These are phyloP conservation scores for Leptinotarsa rubiginosa DNA, from an alignment of 2,888 invertebrate species.

Conservation along the genomic window DNA sequence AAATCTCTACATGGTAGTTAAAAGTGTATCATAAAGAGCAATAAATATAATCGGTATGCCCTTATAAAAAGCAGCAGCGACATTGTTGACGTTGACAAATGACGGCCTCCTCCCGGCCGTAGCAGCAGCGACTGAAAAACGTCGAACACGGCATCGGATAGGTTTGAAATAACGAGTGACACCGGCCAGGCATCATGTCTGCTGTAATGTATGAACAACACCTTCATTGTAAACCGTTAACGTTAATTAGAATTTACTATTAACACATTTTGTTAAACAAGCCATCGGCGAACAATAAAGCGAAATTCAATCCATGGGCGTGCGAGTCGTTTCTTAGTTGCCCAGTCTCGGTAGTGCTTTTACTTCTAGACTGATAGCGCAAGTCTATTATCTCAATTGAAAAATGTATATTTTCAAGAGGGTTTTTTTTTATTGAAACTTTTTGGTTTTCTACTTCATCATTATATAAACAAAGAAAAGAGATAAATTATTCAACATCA, in stretches of 20 bases:
- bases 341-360: not conserved
- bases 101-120: slow-evolving; percentile 35
- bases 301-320: slow-evolving; percentile 39
- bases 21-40: slow-evolving; percentile 42
- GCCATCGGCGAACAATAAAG: slow-evolving; percentile 54
- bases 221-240: slow-evolving; percentile 62
- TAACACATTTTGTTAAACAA: slow-evolving; percentile 61
- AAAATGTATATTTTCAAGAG: no score
- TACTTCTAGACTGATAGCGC: no score
- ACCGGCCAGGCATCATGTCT: slow-evolving; percentile 57
- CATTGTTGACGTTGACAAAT: slow-evolving; percentile 47
- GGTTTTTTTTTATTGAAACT: no score
- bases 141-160: slow-evolving; percentile 31
- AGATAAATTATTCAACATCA: no score
- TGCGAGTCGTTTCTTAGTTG: not conserved
- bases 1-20: slow-evolving; percentile 43
- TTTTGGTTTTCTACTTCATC: no score
- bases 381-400: no score
- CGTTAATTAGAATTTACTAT: slow-evolving; percentile 64
- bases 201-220: slow-evolving; percentile 62
- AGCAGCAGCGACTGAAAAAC: slow-evolving; percentile 33
- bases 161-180: slow-evolving; percentile 52
- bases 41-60: slow-evolving; percentile 45
- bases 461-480: no score
- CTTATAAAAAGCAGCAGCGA: slow-evolving; percentile 43